These are phyloP conservation scores for Valencia hispanica DNA, from an alignment of 2,797 vertebrate genomes.

Conservation along the genomic window DNA sequence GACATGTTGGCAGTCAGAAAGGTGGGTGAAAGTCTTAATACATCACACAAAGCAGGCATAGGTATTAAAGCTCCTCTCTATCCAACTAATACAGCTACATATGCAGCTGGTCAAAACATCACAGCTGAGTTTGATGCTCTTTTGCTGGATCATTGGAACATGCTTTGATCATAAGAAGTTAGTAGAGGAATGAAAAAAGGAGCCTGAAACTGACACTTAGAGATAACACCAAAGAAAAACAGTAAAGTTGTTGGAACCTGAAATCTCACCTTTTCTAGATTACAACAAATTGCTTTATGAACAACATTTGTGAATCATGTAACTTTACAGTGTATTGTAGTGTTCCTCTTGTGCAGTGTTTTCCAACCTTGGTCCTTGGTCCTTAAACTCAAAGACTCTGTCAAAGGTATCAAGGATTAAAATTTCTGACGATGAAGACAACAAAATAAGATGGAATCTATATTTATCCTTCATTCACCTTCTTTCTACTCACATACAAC, in stretches of 20 bases:
- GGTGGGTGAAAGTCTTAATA: conserved; percentile 11
- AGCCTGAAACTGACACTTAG: neutral
- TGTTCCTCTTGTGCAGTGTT: neutral
- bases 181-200: neutral
- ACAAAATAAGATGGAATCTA: neutral
- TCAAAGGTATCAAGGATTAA: neutral
- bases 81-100: conserved; percentile 55
- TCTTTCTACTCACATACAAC: neutral
- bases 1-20: conserved; percentile 20
- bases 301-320: too few relatives aligned
- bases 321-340: neutral
- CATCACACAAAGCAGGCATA: conserved; percentile 33
- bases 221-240: neutral
- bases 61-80: conserved; percentile 37
- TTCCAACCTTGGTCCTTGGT: too few relatives aligned
- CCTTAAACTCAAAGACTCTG: neutral
- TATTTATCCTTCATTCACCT: neutral
- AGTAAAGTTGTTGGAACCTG: neutral
- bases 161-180: conserved; percentile 9
- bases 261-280: neutral
- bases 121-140: conserved; percentile 35
- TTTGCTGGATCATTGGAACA: neutral
- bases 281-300: neutral
- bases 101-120: conserved; percentile 4
- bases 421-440: neutral